Conservation (phyloP, 2,797 vertebrate genomes). For the Oryzias sinensis region DNA sequence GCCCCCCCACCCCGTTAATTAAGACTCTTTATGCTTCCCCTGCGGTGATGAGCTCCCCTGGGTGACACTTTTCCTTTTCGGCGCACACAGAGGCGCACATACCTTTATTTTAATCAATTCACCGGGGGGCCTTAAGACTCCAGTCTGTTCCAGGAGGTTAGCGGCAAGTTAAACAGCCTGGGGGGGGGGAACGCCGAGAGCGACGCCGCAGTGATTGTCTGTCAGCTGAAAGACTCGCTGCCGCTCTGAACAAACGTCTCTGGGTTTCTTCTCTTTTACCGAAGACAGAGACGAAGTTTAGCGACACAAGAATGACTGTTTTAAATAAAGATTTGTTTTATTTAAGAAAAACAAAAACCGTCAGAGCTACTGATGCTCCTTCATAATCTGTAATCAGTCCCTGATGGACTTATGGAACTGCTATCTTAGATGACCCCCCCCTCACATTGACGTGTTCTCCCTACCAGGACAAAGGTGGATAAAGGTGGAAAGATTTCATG, state of each 20-base stretch:
- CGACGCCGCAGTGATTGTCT: conserved; percentile 16
- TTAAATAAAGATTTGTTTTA: no score
- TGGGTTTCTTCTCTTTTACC: not conserved
- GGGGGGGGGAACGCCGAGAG: conserved; percentile 21
- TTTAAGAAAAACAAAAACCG: no score
- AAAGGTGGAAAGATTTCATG: no score
- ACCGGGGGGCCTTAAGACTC: conserved; percentile 36
- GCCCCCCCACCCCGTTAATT: conserved; percentile 62
- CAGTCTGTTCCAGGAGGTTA: conserved; percentile 45
- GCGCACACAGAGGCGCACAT: conserved; percentile 40
- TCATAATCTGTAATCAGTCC: no score
- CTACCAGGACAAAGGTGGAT: no score
- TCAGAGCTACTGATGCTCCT: no score
- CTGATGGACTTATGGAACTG: no score
- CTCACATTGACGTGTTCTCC: no score
- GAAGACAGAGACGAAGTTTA: no score
- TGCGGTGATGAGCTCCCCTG: conserved; percentile 61
- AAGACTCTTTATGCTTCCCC: conserved; percentile 64
- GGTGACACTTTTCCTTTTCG: conserved; percentile 54
- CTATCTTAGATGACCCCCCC: no score
- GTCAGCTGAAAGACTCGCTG: not conserved
- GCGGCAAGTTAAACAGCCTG: conserved; percentile 49
- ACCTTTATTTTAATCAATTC: conserved; percentile 66
- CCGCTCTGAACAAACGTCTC: not conserved
- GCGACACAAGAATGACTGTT: no score